Percentiles rank a stretch among this genome's conserved stretches.
Conservation (phyloP, 2,797 vertebrate species). For the Lithobates pipiens region DNA sequence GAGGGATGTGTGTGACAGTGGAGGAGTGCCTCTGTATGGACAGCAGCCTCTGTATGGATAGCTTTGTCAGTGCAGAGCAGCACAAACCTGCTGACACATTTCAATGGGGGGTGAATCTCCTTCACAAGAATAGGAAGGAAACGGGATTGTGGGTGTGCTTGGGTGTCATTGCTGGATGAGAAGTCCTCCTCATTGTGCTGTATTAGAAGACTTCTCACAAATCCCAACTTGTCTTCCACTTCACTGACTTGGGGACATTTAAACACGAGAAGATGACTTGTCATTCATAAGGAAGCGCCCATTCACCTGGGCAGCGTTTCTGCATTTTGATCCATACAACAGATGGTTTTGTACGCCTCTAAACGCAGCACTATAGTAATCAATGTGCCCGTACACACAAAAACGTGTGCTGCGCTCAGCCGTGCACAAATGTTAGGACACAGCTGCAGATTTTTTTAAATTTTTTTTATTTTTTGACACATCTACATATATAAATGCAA, state of each 20-base stretch:
- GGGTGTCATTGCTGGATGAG: too few relatives aligned
- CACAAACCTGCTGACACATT: constrained; percentile 49
- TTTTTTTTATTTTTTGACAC: too few relatives aligned
- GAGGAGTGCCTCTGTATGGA: neutral
- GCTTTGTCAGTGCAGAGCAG: neutral
- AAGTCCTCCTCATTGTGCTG: neutral
- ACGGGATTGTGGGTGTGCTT: neutral
- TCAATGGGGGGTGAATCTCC: constrained; percentile 30
- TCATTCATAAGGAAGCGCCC: neutral
- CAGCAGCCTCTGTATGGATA: neutral
- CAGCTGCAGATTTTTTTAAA: too few relatives aligned
- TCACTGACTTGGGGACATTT: neutral
- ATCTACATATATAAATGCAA: too few relatives aligned
- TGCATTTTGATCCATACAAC: too few relatives aligned
- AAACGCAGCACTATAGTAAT: too few relatives aligned
- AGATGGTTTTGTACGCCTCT: too few relatives aligned
- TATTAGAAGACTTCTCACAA: neutral
- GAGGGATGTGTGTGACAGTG: neutral
- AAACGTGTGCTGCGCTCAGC: too few relatives aligned
- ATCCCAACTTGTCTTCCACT: neutral
- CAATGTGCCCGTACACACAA: too few relatives aligned
- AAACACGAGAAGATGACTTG: neutral
- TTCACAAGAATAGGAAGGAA: neutral
- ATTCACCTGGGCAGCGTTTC: too few relatives aligned
- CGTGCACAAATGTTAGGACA: too few relatives aligned